These are phyloP conservation scores for Oplegnathus fasciatus DNA, from an alignment of 2,113 vertebrate genomes.

Conservation along the genomic window DNA sequence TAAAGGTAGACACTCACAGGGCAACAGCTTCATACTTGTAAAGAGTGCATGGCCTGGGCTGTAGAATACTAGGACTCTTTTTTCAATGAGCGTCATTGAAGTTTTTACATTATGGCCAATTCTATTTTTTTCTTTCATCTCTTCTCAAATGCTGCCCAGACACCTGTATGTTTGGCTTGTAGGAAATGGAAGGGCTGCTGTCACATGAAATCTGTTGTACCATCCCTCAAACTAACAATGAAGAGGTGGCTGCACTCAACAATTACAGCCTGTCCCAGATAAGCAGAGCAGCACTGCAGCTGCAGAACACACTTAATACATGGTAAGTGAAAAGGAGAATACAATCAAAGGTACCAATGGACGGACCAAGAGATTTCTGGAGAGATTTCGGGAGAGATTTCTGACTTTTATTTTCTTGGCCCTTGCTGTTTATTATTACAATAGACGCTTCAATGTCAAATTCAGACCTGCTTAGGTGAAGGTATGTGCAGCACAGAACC, in stretches of 20 bases:
- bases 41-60: not conserved
- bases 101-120: not conserved
- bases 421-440: conserved; percentile 30
- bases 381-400: not conserved
- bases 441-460: conserved; percentile 47
- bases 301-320: conserved; percentile 31
- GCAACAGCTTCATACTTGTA: conserved; percentile 16
- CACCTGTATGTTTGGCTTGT: conserved; percentile 38
- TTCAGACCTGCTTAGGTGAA: conserved; percentile 20
- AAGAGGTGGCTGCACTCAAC: conserved; percentile 47
- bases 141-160: conserved; percentile 24
- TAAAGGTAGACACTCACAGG: conserved; percentile 37
- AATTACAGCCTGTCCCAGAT: conserved; percentile 54
- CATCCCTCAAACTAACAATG: conserved; percentile 63
- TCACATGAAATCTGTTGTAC: conserved; percentile 63
- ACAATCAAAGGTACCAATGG: conserved; percentile 27
- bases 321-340: conserved; percentile 27
- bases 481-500: not conserved
- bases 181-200: conserved; percentile 36
- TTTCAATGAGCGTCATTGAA: not conserved
- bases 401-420: conserved; percentile 30
- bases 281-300: conserved; percentile 50
- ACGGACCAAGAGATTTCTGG: conserved; percentile 10
- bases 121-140: not conserved
- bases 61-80: not conserved